Conservation (phyloP, 2,113 vertebrate genomes). For the Channa maculata region DNA sequence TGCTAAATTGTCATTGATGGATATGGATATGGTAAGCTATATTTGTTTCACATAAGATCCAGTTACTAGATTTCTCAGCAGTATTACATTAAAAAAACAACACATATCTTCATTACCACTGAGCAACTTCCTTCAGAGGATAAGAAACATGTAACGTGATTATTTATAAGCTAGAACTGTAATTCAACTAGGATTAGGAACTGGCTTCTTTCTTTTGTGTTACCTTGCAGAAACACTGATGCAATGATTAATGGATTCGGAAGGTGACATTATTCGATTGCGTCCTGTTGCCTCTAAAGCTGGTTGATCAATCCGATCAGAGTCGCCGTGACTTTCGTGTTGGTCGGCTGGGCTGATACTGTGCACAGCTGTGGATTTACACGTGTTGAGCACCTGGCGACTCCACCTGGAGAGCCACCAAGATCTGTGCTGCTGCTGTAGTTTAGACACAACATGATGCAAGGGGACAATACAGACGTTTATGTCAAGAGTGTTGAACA, state of each 20-base stretch:
- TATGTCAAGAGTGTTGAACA: not conserved
- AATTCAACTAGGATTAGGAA: no score
- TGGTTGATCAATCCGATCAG: slow-evolving; percentile 30
- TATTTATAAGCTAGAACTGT: not conserved
- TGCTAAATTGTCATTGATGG: no score
- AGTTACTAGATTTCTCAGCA: no score
- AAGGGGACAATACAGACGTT: not conserved
- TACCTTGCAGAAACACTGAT: not conserved
- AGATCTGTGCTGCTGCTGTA: slow-evolving; percentile 5
- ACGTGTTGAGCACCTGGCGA: slow-evolving; percentile 45
- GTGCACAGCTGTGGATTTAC: slow-evolving; percentile 63
- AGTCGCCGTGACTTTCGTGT: slow-evolving; percentile 39
- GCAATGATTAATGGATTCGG: not conserved
- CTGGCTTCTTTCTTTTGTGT: not conserved
- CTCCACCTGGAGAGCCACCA: slow-evolving; percentile 6
- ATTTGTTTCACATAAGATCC: no score
- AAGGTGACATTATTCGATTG: slow-evolving; percentile 6
- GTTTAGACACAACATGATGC: not conserved
- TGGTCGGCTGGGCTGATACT: slow-evolving; percentile 18
- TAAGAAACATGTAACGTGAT: not conserved
- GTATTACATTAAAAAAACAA: not conserved
- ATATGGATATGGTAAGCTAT: no score
- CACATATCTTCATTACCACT: not conserved
- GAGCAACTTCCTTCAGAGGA: not conserved
- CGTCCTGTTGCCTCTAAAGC: not conserved